phyloP scores from a whole-genome alignment of 2,797 vertebrate species.

The Nothura maculosa region DNA sequence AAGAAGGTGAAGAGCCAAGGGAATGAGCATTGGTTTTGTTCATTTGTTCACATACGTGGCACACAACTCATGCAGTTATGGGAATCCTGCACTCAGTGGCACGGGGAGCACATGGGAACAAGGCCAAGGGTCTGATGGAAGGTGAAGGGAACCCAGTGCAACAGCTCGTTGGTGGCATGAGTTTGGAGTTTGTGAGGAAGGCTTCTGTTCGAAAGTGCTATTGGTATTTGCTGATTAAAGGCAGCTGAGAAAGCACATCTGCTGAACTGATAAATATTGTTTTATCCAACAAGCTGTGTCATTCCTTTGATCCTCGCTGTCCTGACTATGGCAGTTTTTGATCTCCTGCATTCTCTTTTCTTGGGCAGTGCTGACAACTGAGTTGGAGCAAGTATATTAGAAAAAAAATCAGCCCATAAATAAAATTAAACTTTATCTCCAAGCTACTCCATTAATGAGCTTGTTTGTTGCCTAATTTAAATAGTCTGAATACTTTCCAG shows the following conservation, averaged over 20 bases:
- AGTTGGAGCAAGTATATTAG: background rate
- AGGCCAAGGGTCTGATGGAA: background rate
- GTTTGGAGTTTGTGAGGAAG: background rate
- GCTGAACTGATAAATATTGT: constrained; percentile 57
- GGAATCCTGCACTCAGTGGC: rapidly evolving
- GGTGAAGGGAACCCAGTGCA: background rate
- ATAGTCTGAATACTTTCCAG: constrained; percentile 58
- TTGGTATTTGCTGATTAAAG: background rate
- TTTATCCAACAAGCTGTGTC: constrained; percentile 45
- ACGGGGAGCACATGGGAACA: background rate
- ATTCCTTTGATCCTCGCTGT: constrained; percentile 42
- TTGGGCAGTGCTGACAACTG: constrained; percentile 41
- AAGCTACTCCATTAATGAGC: constrained; percentile 29
- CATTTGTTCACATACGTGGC: rapidly evolving
- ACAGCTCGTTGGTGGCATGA: rapidly evolving
- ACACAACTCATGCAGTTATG: rapidly evolving
- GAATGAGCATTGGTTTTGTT: background rate
- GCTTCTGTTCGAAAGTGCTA: constrained; percentile 1
- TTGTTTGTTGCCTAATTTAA: constrained; percentile 48
- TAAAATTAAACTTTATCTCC: constrained; percentile 46
- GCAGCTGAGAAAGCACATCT: constrained; percentile 61
- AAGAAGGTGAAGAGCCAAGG: background rate
- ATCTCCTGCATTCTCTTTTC: constrained; percentile 27
- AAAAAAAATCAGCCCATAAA: constrained; percentile 34
- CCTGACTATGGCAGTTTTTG: constrained; percentile 14